Evolutionary conservation across 2,113 vertebrate species (phyloP).

Genomic region (Entelurus aequoreus): DNA sequence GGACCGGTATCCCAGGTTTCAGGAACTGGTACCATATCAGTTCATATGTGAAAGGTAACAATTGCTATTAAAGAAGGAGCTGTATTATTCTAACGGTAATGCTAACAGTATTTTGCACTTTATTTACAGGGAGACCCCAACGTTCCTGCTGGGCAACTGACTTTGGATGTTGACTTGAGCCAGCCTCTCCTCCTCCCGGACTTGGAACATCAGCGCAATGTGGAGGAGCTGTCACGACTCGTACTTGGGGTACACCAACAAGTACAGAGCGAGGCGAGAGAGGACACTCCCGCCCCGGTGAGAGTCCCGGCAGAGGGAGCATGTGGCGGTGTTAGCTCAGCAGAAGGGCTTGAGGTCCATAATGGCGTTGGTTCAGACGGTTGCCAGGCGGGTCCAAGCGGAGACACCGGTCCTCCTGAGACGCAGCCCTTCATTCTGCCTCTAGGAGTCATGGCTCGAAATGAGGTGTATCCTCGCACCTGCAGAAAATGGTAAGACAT

Average conservation of each 20-base stretch:
- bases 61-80: too few relatives aligned
- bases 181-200: slow-evolving; percentile 83
- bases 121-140: slow-evolving; percentile 88
- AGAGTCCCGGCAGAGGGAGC: slow-evolving; percentile 17
- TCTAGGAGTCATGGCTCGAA: slow-evolving; percentile 86
- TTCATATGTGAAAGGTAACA: too few relatives aligned
- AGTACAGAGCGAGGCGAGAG: slow-evolving; percentile 67
- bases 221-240: slow-evolving; percentile 85
- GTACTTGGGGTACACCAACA: slow-evolving; percentile 82
- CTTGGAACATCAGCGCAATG: slow-evolving; percentile 78
- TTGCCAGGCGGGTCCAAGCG: slow-evolving; percentile 27
- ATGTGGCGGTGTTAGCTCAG: slow-evolving; percentile 18
- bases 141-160: slow-evolving; percentile 94
- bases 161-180: slow-evolving; percentile 83
- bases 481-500: slow-evolving; percentile 85
- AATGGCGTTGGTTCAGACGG: slow-evolving; percentile 31
- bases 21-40: too few relatives aligned
- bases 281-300: slow-evolving; percentile 16
- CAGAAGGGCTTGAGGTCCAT: slow-evolving; percentile 26
- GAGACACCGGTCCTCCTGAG: slow-evolving; percentile 36
- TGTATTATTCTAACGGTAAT: neutral
- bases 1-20: too few relatives aligned
- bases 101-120: neutral
- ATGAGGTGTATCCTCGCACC: slow-evolving; percentile 89
- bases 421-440: slow-evolving; percentile 84